Evolutionary conservation across 2,113 vertebrate species (phyloP), one percentile per base, ranked within the genome.

Genomic region (Osmerus mordax): DNA sequence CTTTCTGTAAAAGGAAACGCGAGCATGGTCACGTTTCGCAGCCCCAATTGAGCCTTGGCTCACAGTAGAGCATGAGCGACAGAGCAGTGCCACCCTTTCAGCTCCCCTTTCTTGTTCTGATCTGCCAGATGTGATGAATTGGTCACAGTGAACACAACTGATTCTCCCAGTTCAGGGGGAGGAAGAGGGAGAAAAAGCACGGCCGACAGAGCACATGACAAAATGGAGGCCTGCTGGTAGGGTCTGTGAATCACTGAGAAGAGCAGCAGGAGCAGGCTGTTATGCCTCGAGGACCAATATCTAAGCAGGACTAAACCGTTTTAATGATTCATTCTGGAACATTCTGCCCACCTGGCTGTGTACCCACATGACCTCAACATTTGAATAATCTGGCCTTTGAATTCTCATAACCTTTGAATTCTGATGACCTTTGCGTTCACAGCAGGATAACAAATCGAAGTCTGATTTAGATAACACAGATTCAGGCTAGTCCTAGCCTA

Each of bases 181-280:
- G 75, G 80, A 85, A 66, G 85, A 83, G 84, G 85, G 84, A 80
- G 84, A 86, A 61, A 65, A 66, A 80, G 74, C 68, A 86, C 88
- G 84, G 89, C 88, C 81, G 79, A 84, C 5, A 12, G 83, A 83
- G 84, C 70, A 81, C 85, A 86, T 85, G 88, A 90, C 88, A 89
- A 89, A 89, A 90, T 87, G 88, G 86, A 87, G 78, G 88, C 80
- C 81, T 86, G 85, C 87, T 84, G 77, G 81, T 79, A 69, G 81
- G 81, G 75, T 84, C 88, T 79, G 83, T 85, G 88, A 89, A 90
- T 87, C 89, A 84, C 84, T 78, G 82, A 78, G 66, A 82, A 85
- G 87, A 88, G 86, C 75, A 78, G 81, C 53, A n/a, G 54, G 14
- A 84, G 74, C 74, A 83, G 73, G 84, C 83, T 76, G 85, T 77